A percentile compares a stretch with the other conserved stretches of the same genome.
Conservation (phyloP, 2,888 invertebrate genomes). For the Lithodes maja region DNA sequence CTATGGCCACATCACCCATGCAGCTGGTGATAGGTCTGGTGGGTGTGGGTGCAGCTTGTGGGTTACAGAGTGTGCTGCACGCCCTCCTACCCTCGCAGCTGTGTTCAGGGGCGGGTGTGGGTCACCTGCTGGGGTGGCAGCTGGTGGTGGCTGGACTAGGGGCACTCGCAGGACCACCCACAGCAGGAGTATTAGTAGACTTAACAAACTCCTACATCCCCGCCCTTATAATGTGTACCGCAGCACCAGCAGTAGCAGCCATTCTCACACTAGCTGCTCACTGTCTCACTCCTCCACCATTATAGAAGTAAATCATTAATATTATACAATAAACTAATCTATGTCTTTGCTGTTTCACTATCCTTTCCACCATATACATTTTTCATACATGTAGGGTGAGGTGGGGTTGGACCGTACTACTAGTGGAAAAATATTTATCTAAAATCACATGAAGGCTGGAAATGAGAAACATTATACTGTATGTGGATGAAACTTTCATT, state of each 20-base stretch:
- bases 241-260: constrained; percentile 43
- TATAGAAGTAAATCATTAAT: no score
- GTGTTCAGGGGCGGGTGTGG: constrained; percentile 67
- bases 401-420: no score
- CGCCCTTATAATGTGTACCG: constrained; percentile 32
- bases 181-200: constrained; percentile 70
- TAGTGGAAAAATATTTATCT: no score
- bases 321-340: no score
- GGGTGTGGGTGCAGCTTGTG: constrained; percentile 71
- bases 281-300: constrained; percentile 8
- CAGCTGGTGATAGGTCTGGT: constrained; percentile 67
- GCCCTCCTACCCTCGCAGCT: constrained; percentile 71
- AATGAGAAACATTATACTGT: no score
- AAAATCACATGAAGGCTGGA: no score
- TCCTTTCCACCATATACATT: no score
- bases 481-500: no score
- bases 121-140: constrained; percentile 70
- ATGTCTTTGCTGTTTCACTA: no score
- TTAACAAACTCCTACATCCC: constrained; percentile 31
- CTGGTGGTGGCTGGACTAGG: constrained; percentile 71
- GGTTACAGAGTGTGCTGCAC: constrained; percentile 71
- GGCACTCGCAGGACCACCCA: constrained; percentile 71
- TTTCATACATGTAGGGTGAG: no score
- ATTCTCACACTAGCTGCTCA: constrained; percentile 43
- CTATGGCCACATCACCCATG: constrained; percentile 43